phyloP scores from a whole-genome alignment of 2,888 invertebrate genomes.

The Scaptomyza reducta region DNA sequence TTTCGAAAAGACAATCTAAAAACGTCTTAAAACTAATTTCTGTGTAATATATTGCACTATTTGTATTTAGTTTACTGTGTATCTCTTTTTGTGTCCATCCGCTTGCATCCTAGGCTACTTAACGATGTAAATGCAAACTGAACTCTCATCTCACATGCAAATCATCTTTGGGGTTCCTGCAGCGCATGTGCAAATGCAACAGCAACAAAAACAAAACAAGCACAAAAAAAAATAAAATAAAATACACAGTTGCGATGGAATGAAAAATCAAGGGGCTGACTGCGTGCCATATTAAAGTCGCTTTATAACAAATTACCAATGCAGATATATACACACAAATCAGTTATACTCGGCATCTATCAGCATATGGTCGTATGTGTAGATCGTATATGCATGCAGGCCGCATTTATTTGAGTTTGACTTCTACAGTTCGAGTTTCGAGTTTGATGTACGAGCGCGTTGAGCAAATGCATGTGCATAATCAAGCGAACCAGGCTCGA shows the following conservation, averaged over 20 bases:
- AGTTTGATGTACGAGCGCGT: constrained; percentile 65
- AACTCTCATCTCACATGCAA: constrained; percentile 41
- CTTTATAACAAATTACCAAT: constrained; percentile 74
- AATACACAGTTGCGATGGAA: constrained; percentile 1
- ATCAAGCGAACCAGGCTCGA: constrained; percentile 51
- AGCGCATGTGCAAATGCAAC: constrained; percentile 56
- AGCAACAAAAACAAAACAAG: constrained; percentile 5
- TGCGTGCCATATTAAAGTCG: constrained; percentile 71
- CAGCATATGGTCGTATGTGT: constrained; percentile 49
- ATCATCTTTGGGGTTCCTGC: constrained; percentile 38
- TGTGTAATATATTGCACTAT: neutral
- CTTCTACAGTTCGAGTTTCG: constrained; percentile 10
- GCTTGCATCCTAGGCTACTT: constrained; percentile 35
- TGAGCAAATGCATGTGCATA: constrained; percentile 75
- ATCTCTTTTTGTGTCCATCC: neutral
- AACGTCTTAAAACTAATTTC: neutral
- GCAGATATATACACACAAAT: constrained; percentile 74
- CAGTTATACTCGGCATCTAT: constrained; percentile 70
- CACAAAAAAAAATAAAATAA: constrained; percentile 2
- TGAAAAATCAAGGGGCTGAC: constrained; percentile 17
- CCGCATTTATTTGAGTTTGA: constrained; percentile 48
- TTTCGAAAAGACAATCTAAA: neutral
- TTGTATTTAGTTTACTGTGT: neutral
- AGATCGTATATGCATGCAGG: constrained; percentile 37
- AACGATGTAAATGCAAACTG: constrained; percentile 61